phyloP scores from a whole-genome alignment of 2,797 vertebrate species.

The Prunella strophiata region DNA sequence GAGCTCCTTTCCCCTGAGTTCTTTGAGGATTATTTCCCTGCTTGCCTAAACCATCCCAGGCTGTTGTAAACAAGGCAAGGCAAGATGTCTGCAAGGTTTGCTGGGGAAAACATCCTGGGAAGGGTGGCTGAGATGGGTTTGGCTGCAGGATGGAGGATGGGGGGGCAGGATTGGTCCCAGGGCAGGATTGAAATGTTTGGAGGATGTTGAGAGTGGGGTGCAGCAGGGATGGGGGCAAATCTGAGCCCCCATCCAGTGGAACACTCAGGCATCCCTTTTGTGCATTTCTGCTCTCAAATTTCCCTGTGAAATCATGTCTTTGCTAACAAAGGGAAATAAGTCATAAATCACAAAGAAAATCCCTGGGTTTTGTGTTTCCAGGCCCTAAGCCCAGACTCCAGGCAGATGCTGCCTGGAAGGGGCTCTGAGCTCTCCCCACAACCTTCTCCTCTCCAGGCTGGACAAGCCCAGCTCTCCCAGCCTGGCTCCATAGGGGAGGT shows the following conservation, averaged over 20 bases:
- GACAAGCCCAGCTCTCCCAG: background rate
- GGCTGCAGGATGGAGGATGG: background rate
- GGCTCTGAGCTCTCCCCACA: background rate
- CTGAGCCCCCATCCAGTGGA: background rate
- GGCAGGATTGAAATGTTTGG: background rate
- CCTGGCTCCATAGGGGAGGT: background rate
- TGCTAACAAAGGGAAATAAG: background rate
- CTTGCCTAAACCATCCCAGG: background rate
- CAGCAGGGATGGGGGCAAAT: background rate
- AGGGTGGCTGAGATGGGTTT: background rate
- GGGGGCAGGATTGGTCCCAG: background rate
- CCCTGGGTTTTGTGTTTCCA: background rate
- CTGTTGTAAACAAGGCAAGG: background rate
- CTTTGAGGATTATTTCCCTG: background rate
- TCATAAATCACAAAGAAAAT: background rate
- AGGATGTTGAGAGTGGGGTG: background rate
- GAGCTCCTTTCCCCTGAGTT: background rate
- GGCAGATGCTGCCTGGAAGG: background rate
- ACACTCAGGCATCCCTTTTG: background rate
- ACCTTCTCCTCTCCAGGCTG: background rate
- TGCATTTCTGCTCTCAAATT: background rate
- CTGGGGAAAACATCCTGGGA: background rate
- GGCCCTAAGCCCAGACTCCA: background rate
- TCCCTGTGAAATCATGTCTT: background rate
- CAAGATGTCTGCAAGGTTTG: background rate